Percentiles rank a stretch among this genome's conserved stretches.
phyloP scores from a whole-genome alignment of 2,113 vertebrate genomes.

The Heterotilapia buettikoferi region DNA sequence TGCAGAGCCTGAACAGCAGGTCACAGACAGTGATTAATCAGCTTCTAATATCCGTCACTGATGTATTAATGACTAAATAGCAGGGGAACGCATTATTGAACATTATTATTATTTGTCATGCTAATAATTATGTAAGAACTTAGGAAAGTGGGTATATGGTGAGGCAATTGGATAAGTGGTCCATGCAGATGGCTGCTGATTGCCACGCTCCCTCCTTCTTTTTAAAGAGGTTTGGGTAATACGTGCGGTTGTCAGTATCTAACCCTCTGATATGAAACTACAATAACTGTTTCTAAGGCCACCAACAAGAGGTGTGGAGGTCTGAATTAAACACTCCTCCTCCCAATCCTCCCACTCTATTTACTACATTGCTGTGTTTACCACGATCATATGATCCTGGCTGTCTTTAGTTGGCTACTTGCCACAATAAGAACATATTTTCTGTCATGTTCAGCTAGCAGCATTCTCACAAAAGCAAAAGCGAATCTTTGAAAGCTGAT shows the following conservation, averaged over 20 bases:
- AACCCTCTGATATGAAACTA: neutral
- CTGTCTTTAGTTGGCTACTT: neutral
- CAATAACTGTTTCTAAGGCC: neutral
- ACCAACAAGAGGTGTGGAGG: neutral
- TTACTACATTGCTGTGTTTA: slow-evolving; percentile 28
- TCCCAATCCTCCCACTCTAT: neutral
- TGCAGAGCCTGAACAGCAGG: neutral
- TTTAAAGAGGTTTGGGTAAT: neutral
- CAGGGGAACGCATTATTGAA: neutral
- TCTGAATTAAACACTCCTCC: slow-evolving; percentile 13
- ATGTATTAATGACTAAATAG: neutral
- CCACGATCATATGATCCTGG: neutral
- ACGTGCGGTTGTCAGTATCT: neutral
- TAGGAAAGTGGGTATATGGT: neutral
- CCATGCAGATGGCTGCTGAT: neutral
- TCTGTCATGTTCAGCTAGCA: neutral
- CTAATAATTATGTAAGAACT: neutral
- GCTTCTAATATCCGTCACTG: neutral
- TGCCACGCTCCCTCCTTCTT: neutral
- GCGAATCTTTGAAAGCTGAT: neutral
- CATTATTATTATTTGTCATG: neutral
- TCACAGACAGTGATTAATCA: neutral
- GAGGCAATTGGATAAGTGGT: neutral
- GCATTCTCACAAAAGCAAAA: neutral
- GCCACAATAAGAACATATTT: neutral